Evolutionary conservation across 1,140 invertebrate species (phyloP).

Genomic region (Acromyrmex echinatior): DNA sequence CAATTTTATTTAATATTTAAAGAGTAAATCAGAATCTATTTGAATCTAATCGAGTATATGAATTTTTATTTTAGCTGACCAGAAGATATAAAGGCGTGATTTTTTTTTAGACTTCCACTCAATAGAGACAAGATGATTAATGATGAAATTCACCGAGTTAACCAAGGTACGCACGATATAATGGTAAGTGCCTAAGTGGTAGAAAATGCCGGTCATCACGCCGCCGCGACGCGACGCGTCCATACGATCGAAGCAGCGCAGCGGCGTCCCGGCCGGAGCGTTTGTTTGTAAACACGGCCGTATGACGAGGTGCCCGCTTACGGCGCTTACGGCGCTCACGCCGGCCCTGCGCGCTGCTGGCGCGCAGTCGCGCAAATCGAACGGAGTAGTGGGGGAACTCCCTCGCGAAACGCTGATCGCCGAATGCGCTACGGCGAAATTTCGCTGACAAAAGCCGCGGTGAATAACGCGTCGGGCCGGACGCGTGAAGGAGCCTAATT

Average conservation of each 20-base stretch:
- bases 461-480: constrained; percentile 50
- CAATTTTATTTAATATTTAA: neutral
- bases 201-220: neutral
- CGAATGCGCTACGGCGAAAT: constrained; percentile 76
- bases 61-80: neutral
- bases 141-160: neutral
- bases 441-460: constrained; percentile 75
- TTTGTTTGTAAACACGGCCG: constrained; percentile 72
- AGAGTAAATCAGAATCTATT: neutral
- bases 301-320: constrained; percentile 2
- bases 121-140: neutral
- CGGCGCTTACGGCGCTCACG: constrained; percentile 7
- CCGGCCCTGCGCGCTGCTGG: constrained; percentile 76
- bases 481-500: constrained; percentile 12
- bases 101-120: neutral
- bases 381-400: constrained; percentile 80
- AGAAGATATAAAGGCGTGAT: neutral
- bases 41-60: neutral
- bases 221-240: neutral
- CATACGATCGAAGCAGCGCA: constrained; percentile 8
- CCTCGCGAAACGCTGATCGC: constrained; percentile 79
- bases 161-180: neutral
- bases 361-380: constrained; percentile 76
- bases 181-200: neutral
- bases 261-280: constrained; percentile 31